Conservation (phyloP, 2,888 invertebrate genomes). For the Sesamia inferens region DNA sequence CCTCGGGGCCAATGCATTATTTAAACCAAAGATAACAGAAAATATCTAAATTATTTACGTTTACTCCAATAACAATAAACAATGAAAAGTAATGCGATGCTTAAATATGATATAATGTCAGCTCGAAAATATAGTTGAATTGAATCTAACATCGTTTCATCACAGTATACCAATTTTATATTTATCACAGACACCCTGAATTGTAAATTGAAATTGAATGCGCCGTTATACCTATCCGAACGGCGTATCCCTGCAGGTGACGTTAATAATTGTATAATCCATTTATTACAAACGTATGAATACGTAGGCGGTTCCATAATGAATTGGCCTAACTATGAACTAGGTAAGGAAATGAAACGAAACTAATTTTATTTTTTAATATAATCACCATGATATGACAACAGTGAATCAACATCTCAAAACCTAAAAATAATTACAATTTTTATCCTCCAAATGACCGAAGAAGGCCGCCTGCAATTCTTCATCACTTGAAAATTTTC, state of each 20-base stretch:
- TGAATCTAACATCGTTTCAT: neutral
- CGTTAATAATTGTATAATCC: constrained; percentile 38
- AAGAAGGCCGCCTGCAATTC: too few relatives aligned
- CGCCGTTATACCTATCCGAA: neutral
- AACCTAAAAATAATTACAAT: too few relatives aligned
- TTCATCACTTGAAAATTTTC: too few relatives aligned
- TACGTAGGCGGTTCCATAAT: too few relatives aligned
- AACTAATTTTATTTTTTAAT: too few relatives aligned
- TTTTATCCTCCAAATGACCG: too few relatives aligned
- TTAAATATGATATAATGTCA: neutral
- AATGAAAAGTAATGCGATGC: constrained; percentile 7
- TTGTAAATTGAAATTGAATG: neutral
- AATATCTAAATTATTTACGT: constrained; percentile 4
- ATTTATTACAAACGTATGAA: constrained; percentile 17
- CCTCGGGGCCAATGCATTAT: constrained; percentile 24
- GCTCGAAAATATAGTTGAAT: neutral
- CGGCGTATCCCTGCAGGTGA: constrained; percentile 30
- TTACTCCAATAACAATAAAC: constrained; percentile 8
- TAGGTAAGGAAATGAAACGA: too few relatives aligned
- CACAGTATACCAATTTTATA: neutral
- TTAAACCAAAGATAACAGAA: constrained; percentile 13
- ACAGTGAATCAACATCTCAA: too few relatives aligned
- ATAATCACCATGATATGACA: too few relatives aligned
- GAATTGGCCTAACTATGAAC: too few relatives aligned
- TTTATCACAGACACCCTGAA: neutral